These are phyloP conservation scores for Cyclura pinguis DNA, from an alignment of 2,797 vertebrate species.

Conservation along the genomic window DNA sequence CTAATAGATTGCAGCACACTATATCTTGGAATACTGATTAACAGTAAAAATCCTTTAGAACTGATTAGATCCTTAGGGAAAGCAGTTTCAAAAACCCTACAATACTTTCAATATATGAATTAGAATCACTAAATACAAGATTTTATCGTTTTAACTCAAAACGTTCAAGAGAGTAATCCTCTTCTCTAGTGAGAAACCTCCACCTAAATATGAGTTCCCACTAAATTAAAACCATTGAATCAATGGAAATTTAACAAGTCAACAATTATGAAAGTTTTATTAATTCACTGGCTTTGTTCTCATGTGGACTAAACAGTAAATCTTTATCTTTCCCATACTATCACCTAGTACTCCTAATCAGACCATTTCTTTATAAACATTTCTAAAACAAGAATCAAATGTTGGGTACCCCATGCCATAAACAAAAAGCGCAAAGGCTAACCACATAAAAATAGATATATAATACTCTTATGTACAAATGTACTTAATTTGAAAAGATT, in stretches of 20 bases:
- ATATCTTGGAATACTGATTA: not conserved
- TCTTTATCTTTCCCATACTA: slow-evolving; percentile 28
- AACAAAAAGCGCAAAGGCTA: slow-evolving; percentile 39
- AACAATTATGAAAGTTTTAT: too few species aligned
- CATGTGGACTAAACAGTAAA: too few species aligned
- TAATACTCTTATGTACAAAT: slow-evolving; percentile 60
- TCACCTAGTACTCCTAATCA: slow-evolving; percentile 39
- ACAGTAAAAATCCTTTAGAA: slow-evolving; percentile 10
- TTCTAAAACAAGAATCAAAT: not conserved
- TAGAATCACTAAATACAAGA: slow-evolving; percentile 34
- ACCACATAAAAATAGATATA: slow-evolving; percentile 42
- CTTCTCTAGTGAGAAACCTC: slow-evolving; percentile 38
- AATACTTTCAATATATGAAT: not conserved
- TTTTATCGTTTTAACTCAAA: slow-evolving; percentile 45
- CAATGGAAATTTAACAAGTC: too few species aligned
- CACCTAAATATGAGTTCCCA: too few species aligned
- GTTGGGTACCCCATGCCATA: slow-evolving; percentile 52
- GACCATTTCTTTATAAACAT: slow-evolving; percentile 12
- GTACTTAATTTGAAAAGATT: slow-evolving; percentile 54
- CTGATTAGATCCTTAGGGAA: slow-evolving; percentile 12
- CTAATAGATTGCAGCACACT: not conserved
- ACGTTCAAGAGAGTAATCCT: slow-evolving; percentile 38
- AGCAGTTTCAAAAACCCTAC: not conserved
- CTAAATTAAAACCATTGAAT: too few species aligned
- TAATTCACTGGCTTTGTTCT: too few species aligned